These are phyloP conservation scores for Anabacerthia variegaticeps DNA, from an alignment of 2,797 vertebrate genomes.

Conservation along the genomic window DNA sequence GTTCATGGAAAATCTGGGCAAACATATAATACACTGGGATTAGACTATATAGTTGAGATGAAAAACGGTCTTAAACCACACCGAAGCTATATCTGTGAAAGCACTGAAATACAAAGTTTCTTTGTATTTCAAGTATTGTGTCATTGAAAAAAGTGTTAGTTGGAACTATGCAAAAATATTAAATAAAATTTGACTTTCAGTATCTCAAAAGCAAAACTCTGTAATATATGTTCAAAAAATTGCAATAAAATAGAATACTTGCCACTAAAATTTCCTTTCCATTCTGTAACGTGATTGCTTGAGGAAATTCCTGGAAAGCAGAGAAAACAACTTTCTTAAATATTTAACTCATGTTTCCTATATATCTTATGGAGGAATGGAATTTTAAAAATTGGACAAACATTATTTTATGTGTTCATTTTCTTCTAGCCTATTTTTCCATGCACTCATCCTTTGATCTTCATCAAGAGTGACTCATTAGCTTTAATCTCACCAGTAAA, in stretches of 20 bases:
- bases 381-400: not conserved
- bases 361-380: not conserved
- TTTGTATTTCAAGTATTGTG: not conserved
- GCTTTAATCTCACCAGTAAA: not conserved
- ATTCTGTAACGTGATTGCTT: not conserved
- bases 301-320: not conserved
- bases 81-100: not conserved
- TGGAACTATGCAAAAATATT: not conserved
- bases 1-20: not conserved
- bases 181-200: not conserved
- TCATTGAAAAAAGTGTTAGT: not conserved
- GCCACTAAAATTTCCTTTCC: not conserved
- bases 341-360: not conserved
- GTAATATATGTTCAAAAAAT: not conserved
- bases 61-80: not conserved
- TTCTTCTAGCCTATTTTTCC: not conserved
- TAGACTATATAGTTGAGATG: not conserved
- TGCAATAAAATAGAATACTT: not conserved
- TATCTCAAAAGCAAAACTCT: not conserved
- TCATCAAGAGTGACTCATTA: not conserved
- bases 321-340: not conserved
- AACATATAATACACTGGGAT: not conserved
- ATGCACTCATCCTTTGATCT: not conserved
- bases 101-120: not conserved
- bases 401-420: not conserved